These are phyloP conservation scores for Rana temporaria DNA, from an alignment of 2,113 vertebrate species.

Conservation along the genomic window DNA sequence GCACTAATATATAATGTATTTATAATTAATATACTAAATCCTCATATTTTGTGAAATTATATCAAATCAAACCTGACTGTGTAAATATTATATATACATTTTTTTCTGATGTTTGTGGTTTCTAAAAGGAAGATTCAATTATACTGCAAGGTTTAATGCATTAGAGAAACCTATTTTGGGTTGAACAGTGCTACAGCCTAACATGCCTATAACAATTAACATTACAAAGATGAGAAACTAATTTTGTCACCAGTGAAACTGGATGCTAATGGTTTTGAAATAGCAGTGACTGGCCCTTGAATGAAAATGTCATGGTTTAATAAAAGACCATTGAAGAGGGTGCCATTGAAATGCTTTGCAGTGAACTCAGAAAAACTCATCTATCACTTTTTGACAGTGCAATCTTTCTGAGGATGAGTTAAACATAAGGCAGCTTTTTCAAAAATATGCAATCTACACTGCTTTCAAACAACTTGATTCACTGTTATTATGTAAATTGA, in stretches of 20 bases:
- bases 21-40: no score
- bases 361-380: conserved; percentile 62
- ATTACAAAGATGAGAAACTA: conserved; percentile 64
- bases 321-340: conserved; percentile 63
- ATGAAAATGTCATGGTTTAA: conserved; percentile 66
- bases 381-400: conserved; percentile 67
- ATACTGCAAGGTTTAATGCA: no score
- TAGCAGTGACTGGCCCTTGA: conserved; percentile 60
- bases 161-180: conserved; percentile 60
- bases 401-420: conserved; percentile 63
- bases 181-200: conserved; percentile 53
- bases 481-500: no score
- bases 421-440: conserved; percentile 63
- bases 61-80: no score
- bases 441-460: conserved; percentile 54
- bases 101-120: no score
- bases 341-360: conserved; percentile 63
- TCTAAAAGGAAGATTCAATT: no score
- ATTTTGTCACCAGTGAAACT: conserved; percentile 65
- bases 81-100: no score
- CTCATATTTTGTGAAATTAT: no score
- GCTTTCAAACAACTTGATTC: no score
- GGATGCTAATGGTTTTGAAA: conserved; percentile 66
- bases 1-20: no score
- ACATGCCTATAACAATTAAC: conserved; percentile 66